Base-by-base conservation (phyloP, 2,888 invertebrate genomes). In the Scaptomyza cyrtandrae region DNA sequence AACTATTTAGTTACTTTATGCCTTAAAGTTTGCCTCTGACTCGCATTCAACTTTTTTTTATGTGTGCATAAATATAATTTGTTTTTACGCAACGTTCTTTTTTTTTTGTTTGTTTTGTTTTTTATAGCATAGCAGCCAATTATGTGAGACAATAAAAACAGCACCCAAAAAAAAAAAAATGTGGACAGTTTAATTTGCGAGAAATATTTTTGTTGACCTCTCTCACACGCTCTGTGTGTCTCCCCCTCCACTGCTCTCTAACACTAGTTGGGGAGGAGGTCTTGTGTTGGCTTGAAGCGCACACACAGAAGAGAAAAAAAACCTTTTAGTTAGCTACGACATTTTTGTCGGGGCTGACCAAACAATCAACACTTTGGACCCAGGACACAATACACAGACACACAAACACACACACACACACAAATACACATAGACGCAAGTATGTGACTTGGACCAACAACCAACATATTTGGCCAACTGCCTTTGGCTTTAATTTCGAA, bases 401-500 rank as follows among this genome's bases (percentile, higher is more conserved):
- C 24, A 37, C 41, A 1, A 2, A 62, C 10, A 48, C 41, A 52
- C n/a, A 48, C n/a, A 60, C 24, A 29, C 35, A 29, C 24, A 24
- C 24, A 24, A 1, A 24, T 24, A 24, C 24, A 45, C 35, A 24
- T 3, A 24, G 24, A 24, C 24, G 61, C 37, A 9, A 56, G 55
- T 41, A 43, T 61, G 58, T 59, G 70, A 44, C 49, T 68, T 53
- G 58, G n/a, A 31, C 31, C 75, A 61, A 78, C 67, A 80, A 27
- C 35, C 75, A 61, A 78, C 67, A 80, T 79, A 80, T 80, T 82
- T 75, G 75, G 64, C 62, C 60, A 75, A 76, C 66, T 74, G 86
- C 84, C 78, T 73, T 83, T 84, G 84, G 79, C 86, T 83, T 86
- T 83, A 83, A 83, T 83, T 86, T 83, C 79, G 65, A 59, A 69